Evolutionary conservation across 2,113 vertebrate species (phyloP).

Genomic region (Atherinomorus stipes): DNA sequence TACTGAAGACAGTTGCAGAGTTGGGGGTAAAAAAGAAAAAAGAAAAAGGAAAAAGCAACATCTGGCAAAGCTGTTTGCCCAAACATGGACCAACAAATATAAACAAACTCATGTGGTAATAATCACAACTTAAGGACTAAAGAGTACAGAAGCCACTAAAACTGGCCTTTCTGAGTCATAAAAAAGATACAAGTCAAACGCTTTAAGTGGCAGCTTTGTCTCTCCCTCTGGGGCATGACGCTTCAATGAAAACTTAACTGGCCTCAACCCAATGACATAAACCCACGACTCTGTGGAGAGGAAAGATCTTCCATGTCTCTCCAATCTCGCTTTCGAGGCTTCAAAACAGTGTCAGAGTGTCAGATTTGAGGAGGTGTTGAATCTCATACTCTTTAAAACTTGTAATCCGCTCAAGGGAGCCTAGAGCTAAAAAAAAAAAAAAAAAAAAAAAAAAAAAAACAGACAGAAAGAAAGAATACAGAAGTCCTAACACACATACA

Average conservation of each 20-base stretch:
- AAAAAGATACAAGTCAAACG: slow-evolving; percentile 71
- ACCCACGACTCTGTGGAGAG: slow-evolving; percentile 73
- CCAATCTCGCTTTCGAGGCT: slow-evolving; percentile 76
- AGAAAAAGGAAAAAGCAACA: too few relatives aligned
- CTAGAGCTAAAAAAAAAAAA: slow-evolving; percentile 61
- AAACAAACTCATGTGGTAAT: slow-evolving; percentile 11
- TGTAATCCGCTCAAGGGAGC: slow-evolving; percentile 83
- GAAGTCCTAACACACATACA: slow-evolving; percentile 30
- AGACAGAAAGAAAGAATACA: background rate
- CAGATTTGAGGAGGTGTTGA: slow-evolving; percentile 79
- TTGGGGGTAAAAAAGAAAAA: background rate
- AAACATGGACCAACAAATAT: background rate
- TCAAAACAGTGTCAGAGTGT: slow-evolving; percentile 76
- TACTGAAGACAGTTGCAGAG: background rate
- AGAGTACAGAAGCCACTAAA: slow-evolving; percentile 29
- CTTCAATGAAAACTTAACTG: slow-evolving; percentile 78
- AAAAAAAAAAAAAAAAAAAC: slow-evolving; percentile 42
- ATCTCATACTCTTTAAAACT: slow-evolving; percentile 84
- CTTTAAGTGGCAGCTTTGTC: slow-evolving; percentile 75
- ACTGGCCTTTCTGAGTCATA: slow-evolving; percentile 42
- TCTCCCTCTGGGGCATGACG: slow-evolving; percentile 71
- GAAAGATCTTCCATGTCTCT: slow-evolving; percentile 70
- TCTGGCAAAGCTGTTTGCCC: background rate
- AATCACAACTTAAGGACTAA: background rate
- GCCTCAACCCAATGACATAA: slow-evolving; percentile 77